Conservation (phyloP, 2,888 invertebrate species). For the Stramonita haemastoma region DNA sequence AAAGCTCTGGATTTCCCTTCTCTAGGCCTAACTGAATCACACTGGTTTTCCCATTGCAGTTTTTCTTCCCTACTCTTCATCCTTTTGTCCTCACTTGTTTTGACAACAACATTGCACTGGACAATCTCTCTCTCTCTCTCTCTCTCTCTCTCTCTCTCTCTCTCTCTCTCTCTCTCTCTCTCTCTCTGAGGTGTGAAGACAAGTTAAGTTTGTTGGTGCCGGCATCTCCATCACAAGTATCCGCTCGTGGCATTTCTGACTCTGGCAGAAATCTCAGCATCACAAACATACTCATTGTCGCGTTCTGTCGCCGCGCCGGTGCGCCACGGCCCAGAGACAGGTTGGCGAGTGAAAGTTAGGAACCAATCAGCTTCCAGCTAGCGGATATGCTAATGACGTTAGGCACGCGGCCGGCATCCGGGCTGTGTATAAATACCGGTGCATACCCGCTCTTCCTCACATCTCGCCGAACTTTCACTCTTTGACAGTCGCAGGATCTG, state of each 20-base stretch:
- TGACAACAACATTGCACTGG: too few relatives aligned
- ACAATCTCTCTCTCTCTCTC: not conserved
- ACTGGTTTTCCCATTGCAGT: too few relatives aligned
- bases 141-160: slow-evolving; percentile 19
- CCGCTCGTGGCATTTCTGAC: not conserved
- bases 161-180: slow-evolving; percentile 14
- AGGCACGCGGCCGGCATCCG: not conserved
- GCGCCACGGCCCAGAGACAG: not conserved
- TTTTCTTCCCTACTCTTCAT: too few relatives aligned
- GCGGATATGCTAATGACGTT: slow-evolving; percentile 23
- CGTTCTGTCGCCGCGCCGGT: not conserved
- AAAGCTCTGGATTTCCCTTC: too few relatives aligned
- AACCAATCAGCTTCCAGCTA: not conserved
- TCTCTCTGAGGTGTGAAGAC: slow-evolving; percentile 1
- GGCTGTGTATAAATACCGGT: not conserved
- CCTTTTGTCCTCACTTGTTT: too few relatives aligned
- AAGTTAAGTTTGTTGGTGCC: not conserved
- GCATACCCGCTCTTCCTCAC: not conserved
- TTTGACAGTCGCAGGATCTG: not conserved
- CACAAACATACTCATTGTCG: not conserved
- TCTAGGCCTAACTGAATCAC: too few relatives aligned
- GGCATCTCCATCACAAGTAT: not conserved
- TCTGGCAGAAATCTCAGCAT: not conserved
- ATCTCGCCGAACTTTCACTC: not conserved
- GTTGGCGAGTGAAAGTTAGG: not conserved